Conservation (phyloP, 2,797 vertebrate species). For the Hydrophis major region DNA sequence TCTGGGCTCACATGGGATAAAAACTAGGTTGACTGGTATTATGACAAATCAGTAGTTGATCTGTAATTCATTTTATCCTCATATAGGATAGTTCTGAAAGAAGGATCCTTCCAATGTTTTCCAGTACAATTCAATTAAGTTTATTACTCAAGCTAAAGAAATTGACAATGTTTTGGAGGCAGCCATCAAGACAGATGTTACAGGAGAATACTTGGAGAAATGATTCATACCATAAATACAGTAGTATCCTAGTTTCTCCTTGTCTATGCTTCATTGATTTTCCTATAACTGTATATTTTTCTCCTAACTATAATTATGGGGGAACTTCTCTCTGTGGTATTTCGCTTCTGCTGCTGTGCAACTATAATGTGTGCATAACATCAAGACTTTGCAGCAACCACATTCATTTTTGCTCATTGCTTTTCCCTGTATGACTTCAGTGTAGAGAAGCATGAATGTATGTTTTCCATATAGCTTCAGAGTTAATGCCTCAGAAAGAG, state of each 20-base stretch:
- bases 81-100: background rate
- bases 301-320: background rate
- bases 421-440: background rate
- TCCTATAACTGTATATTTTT: background rate
- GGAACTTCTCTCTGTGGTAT: background rate
- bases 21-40: background rate
- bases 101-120: background rate
- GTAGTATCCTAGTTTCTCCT: background rate
- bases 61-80: background rate
- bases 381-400: background rate
- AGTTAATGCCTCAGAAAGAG: background rate
- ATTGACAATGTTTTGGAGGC: background rate
- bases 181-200: background rate
- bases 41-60: background rate
- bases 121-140: background rate
- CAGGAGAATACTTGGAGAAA: background rate
- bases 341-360: background rate
- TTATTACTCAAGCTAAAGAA: background rate
- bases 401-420: background rate
- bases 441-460: background rate
- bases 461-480: background rate
- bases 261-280: background rate
- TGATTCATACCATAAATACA: background rate
- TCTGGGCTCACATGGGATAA: background rate
- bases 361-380: background rate